These are phyloP conservation scores for Ommatoiulus sabulosus DNA, from an alignment of 2,888 invertebrate genomes.

Conservation along the genomic window DNA sequence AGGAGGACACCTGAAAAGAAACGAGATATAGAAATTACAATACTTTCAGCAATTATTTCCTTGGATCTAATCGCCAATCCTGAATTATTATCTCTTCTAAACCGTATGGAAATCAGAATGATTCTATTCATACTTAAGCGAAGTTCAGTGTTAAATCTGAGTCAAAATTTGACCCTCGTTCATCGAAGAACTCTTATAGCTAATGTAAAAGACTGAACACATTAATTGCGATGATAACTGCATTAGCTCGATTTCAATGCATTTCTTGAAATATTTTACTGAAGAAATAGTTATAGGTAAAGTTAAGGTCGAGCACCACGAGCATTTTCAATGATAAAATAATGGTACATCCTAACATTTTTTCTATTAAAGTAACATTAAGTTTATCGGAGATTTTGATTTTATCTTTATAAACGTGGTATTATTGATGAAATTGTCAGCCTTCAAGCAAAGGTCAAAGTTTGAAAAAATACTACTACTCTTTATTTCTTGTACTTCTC, in stretches of 20 bases:
- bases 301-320: neutral
- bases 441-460: neutral
- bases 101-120: too few relatives aligned
- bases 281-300: neutral
- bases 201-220: neutral
- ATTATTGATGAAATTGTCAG: conserved; percentile 4
- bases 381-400: too few relatives aligned
- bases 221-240: neutral
- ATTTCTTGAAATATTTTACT: neutral
- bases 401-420: neutral
- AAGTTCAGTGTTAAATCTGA: too few relatives aligned
- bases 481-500: too few relatives aligned
- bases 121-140: too few relatives aligned
- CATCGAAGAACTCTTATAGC: neutral
- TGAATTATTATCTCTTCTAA: too few relatives aligned
- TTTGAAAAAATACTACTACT: neutral
- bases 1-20: too few relatives aligned
- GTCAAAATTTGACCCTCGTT: neutral
- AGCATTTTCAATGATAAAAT: neutral
- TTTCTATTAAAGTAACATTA: neutral
- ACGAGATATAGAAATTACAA: too few relatives aligned
- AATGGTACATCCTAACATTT: neutral
- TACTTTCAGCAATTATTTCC: too few relatives aligned
- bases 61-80: too few relatives aligned
- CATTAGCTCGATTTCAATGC: neutral